Evolutionary conservation across 2,113 vertebrate genomes (phyloP).

Genomic region (Python bivittatus): DNA sequence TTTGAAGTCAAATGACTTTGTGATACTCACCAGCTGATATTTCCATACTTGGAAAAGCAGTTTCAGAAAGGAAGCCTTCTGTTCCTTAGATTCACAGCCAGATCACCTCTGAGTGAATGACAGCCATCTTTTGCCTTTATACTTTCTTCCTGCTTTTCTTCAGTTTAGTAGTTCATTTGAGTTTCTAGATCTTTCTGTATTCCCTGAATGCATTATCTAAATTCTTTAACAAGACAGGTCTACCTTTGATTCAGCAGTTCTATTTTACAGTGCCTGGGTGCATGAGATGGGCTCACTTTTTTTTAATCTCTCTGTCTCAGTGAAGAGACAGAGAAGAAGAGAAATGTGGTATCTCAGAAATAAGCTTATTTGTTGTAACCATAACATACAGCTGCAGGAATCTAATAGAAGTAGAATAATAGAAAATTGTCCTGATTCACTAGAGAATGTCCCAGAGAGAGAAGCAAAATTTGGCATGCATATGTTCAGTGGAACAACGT

Average conservation of each 20-base stretch:
- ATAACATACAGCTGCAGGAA: conserved; percentile 56
- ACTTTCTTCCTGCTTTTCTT: background rate
- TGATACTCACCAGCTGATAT: background rate
- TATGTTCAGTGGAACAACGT: background rate
- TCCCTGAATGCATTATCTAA: background rate
- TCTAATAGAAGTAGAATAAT: conserved; percentile 30
- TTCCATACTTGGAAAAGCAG: background rate
- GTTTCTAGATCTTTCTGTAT: background rate
- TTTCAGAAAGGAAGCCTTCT: background rate
- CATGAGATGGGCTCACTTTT: background rate
- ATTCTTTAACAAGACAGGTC: background rate
- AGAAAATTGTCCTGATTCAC: conserved; percentile 23
- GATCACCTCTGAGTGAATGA: background rate
- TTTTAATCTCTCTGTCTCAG: background rate
- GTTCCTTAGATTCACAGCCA: background rate
- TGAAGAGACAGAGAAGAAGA: background rate
- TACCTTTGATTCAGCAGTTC: background rate
- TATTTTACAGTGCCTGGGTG: background rate
- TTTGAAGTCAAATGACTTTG: background rate
- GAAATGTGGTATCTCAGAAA: conserved; percentile 52
- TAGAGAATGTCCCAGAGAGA: background rate
- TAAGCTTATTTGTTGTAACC: conserved; percentile 56
- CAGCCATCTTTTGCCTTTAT: background rate
- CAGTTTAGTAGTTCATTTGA: background rate
- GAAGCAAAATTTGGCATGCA: background rate